phyloP scores from a whole-genome alignment of 2,888 invertebrate genomes.

The Chydorus sphaericus region DNA sequence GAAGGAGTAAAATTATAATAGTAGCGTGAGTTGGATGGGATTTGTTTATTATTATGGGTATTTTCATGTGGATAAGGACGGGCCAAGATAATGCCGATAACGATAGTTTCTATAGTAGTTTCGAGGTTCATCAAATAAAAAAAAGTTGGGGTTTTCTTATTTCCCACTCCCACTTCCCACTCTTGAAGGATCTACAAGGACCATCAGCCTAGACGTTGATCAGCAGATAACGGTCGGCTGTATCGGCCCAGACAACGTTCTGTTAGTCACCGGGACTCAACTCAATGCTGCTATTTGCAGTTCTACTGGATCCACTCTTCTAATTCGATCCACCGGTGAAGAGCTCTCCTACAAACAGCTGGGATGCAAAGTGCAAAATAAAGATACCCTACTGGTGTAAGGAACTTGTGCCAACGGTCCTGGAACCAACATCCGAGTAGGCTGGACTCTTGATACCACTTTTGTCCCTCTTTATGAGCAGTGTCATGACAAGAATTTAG shows the following conservation, averaged over 20 bases:
- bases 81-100: no score
- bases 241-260: constrained; percentile 2
- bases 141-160: no score
- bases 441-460: constrained; percentile 17
- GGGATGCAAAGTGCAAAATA: neutral
- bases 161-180: no score
- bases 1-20: no score
- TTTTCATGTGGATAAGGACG: no score
- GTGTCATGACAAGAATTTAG: constrained; percentile 37
- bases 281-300: constrained; percentile 4
- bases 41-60: no score
- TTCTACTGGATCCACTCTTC: neutral
- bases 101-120: no score
- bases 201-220: neutral
- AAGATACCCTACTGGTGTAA: constrained; percentile 8
- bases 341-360: neutral
- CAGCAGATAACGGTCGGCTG: constrained; percentile 13
- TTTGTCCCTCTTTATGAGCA: constrained; percentile 29
- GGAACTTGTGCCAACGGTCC: constrained; percentile 7
- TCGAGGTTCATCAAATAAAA: no score
- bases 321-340: neutral
- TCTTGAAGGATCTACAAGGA: constrained; percentile 3
- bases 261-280: neutral
- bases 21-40: no score
- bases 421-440: constrained; percentile 10